Base-by-base conservation (phyloP, 1,140 invertebrate genomes). In the Alviniconcha marisindica region DNA sequence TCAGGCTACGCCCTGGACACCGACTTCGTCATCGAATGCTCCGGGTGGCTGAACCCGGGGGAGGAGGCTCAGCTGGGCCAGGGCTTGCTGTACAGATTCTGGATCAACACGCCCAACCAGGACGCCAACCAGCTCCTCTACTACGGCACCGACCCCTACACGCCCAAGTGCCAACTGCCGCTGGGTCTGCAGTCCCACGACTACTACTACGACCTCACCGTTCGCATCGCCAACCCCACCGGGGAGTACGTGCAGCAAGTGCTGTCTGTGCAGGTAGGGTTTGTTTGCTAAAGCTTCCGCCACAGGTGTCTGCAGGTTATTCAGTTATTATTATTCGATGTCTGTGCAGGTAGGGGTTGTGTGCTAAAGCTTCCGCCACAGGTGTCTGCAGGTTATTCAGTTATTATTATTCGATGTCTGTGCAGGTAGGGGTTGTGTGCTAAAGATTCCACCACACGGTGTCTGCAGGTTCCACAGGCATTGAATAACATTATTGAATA, bases 121-220 rank as follows among this genome's bases (percentile, higher is more conserved):
- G 54, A 63, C 4, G 77, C 86, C 40, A 79, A 69, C 1, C 89
- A 90, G 71, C 87, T 90, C 2, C 56, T 90, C 28, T 89, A 87
- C 66, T 90, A 90, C 81, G 89, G 89, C 4, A 86, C 86, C 31
- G 88, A 90, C 76, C 85, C 88, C 0, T 90, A 84, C 77, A 90
- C 88, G 14, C 87, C 87, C 0, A 56, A 86, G 15, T 84, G 85
- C 1, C 84, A 88, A 83, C 88, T 90, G 24, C 87, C 87, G 12
- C 77, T 90, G 0, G 89, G 89, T 12, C 80, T 81, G 14, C 71
- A 82, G 44, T 66, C 85, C 10, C 24, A 85, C 54, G 73, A 87
- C 31, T 87, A 86, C 66, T 84, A 66, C 21, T 87, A 87, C 85
- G 84, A 90, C 77, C 81, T 90, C 31, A 81, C 83, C 31, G 87